Conservation (phyloP, 2,113 vertebrate genomes). For the Acrocephalus arundinaceus region DNA sequence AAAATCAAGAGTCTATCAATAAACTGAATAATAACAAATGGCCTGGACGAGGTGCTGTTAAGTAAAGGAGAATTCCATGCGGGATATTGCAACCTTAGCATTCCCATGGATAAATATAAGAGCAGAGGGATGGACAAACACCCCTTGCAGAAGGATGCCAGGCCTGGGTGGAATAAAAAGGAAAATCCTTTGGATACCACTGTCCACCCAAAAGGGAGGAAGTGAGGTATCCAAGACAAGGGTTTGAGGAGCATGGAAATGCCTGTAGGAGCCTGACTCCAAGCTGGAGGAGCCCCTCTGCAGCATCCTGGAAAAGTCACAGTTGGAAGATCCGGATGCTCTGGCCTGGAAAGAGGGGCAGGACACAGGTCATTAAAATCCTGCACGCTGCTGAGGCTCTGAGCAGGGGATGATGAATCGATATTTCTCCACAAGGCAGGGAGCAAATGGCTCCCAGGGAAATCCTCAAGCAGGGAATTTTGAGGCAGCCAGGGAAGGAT, state of each 20-base stretch:
- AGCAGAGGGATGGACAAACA: background rate
- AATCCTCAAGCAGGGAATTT: background rate
- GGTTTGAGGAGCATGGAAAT: background rate
- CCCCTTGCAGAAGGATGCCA: background rate
- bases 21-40: background rate
- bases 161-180: background rate
- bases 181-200: background rate
- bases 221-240: background rate
- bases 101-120: accelerated
- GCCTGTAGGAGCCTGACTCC: no score
- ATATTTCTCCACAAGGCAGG: background rate
- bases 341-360: background rate
- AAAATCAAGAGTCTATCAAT: background rate
- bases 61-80: background rate
- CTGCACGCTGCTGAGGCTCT: background rate
- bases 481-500: background rate
- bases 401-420: background rate
- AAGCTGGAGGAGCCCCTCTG: background rate
- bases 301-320: background rate
- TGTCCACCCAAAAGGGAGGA: background rate
- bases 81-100: accelerated
- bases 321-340: background rate
- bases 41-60: background rate
- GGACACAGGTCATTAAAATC: slow-evolving; percentile 1
- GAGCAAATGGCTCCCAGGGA: background rate